Conservation (phyloP, 2,797 vertebrate species). For the Syngnathus rostellatus region DNA sequence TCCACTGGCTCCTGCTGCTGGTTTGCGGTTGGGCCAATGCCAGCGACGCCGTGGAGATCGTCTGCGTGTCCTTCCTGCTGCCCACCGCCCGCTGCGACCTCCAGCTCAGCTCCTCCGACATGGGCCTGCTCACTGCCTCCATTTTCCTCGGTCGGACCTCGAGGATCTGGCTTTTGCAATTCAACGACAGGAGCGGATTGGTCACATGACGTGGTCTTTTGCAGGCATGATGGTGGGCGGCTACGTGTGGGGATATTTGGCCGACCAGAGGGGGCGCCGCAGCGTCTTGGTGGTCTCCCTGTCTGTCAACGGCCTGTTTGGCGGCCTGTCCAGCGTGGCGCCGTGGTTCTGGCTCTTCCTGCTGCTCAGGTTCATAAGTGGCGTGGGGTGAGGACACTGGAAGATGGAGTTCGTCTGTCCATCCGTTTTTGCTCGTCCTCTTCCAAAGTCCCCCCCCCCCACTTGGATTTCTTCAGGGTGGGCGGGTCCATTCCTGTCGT, state of each 20-base stretch:
- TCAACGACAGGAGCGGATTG: background rate
- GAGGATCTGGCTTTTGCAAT: background rate
- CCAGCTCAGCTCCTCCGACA: slow-evolving; percentile 62
- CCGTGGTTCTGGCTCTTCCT: slow-evolving; percentile 69
- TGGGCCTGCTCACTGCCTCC: slow-evolving; percentile 71
- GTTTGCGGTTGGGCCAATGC: slow-evolving; percentile 74
- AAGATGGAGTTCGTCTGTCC: background rate
- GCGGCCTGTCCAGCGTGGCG: slow-evolving; percentile 59
- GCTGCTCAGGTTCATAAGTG: slow-evolving; percentile 69
- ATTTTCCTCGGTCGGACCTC: slow-evolving; percentile 64
- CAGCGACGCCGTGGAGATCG: slow-evolving; percentile 72
- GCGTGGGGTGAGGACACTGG: slow-evolving; percentile 58
- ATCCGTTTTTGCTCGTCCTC: no score
- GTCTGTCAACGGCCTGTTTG: slow-evolving; percentile 67
- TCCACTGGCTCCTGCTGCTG: slow-evolving; percentile 65
- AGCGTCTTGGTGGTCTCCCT: slow-evolving; percentile 65
- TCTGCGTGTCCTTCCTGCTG: slow-evolving; percentile 73
- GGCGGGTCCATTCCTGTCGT: slow-evolving; percentile 73
- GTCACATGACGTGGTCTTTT: background rate
- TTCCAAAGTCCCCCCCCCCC: no score
- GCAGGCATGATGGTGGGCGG: slow-evolving; percentile 76
- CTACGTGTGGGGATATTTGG: slow-evolving; percentile 71
- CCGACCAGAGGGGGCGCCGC: slow-evolving; percentile 66
- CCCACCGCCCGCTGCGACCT: slow-evolving; percentile 67
- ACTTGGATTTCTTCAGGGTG: slow-evolving; percentile 47